These are phyloP conservation scores for Pandemis corylana DNA, from an alignment of 2,888 invertebrate species.

Conservation along the genomic window DNA sequence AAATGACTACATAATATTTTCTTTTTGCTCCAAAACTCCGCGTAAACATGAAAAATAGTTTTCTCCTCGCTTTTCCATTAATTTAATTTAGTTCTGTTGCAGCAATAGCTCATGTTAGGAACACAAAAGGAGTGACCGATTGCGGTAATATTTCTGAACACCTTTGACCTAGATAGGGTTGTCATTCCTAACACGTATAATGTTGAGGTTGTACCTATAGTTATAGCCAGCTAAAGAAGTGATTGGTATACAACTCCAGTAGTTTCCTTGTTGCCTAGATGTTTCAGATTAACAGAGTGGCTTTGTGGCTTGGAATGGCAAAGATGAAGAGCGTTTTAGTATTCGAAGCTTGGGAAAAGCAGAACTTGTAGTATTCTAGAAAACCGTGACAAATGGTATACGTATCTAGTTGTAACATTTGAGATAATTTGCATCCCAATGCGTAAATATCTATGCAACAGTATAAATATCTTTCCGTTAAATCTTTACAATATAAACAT, in stretches of 20 bases:
- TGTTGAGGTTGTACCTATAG: neutral
- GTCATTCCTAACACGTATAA: constrained; percentile 27
- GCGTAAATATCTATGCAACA: no score
- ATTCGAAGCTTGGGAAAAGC: constrained; percentile 14
- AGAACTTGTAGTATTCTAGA: neutral
- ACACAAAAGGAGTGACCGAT: constrained; percentile 7
- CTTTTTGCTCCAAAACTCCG: neutral
- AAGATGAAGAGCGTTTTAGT: neutral
- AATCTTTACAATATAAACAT: no score
- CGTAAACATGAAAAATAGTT: neutral
- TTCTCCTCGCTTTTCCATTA: neutral
- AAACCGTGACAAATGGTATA: no score
- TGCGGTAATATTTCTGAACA: constrained; percentile 10
- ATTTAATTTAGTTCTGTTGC: constrained; percentile 5
- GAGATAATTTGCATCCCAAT: no score
- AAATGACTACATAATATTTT: neutral
- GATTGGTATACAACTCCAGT: constrained; percentile 23
- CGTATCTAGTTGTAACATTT: no score
- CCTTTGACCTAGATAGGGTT: constrained; percentile 8
- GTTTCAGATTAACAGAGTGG: constrained; percentile 22
- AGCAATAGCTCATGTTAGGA: constrained; percentile 2
- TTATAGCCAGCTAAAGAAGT: neutral
- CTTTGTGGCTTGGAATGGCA: constrained; percentile 16
- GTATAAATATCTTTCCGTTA: no score
- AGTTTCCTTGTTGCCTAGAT: neutral